Percentiles rank a stretch among this genome's conserved stretches.
Evolutionary conservation across 2,113 vertebrate species (phyloP).

Genomic region (Natator depressus): DNA sequence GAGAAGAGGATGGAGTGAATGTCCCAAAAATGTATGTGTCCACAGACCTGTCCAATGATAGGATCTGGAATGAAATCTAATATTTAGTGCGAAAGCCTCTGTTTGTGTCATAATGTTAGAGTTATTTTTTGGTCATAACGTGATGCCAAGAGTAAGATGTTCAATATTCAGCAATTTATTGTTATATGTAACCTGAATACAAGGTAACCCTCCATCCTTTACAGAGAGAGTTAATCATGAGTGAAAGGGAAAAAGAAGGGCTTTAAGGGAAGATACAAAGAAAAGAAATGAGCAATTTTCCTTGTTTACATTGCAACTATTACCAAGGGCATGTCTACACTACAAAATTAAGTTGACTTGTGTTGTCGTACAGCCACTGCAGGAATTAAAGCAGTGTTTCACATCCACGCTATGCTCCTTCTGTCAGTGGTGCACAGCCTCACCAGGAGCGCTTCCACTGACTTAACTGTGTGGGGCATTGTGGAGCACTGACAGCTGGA

Average conservation of each 20-base stretch:
- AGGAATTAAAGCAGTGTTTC: no score
- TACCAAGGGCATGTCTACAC: not conserved
- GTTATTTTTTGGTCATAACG: not conserved
- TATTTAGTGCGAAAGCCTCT: not conserved
- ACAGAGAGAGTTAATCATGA: not conserved
- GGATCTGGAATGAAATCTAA: fast-evolving
- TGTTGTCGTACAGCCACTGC: no score
- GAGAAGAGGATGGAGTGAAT: not conserved
- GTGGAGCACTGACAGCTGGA: no score
- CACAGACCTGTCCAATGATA: not conserved
- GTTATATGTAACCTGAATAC: not conserved
- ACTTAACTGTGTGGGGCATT: no score
- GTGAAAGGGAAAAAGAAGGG: not conserved
- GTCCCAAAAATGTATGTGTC: fast-evolving
- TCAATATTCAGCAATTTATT: not conserved
- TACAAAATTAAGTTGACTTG: no score
- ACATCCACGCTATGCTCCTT: no score
- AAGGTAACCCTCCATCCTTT: not conserved
- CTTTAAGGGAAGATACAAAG: not conserved
- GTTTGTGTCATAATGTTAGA: not conserved
- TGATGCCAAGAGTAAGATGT: not conserved
- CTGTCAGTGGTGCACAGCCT: no score
- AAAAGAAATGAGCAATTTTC: not conserved
- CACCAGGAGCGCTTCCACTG: no score
- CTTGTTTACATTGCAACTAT: not conserved